Base-by-base conservation (phyloP, 2,113 vertebrate genomes). In the Lutjanus erythropterus region DNA sequence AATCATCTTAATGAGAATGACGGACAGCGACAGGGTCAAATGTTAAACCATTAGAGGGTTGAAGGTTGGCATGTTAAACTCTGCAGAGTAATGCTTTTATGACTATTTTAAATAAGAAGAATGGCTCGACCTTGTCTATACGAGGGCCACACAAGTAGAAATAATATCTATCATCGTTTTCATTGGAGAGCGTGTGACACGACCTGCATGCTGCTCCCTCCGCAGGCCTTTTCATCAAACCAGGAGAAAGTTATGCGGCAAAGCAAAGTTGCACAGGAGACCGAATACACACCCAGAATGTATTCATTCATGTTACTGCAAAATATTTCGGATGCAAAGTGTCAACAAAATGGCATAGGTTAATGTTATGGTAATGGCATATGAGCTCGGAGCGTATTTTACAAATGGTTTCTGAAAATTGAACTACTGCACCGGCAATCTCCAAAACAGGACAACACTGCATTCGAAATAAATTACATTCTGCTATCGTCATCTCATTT, bases 291-390 rank as follows among this genome's bases (percentile, higher is more conserved):
- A 10, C 8, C n/a, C 35, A 29, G 41, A 39, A 69, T 21, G 25
- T 52, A 41, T 70, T 56, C 71, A 68, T 49, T 85, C 29, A 33
- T 47, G 70, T 76, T 60, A 16, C 33, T 52, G 66, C 42, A 46
- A 80, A 69, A 78, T 66, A 70, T 78, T 78, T 71, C 33, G 80
- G 78, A 70, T 41, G 53, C n/a, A 86, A 59, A 78, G 75, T 81
- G 87, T 89, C 77, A 50, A 73, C 77, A 82, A 14, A 73, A 74
- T 37, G 60, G 56, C 78, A 67, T 1, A 62, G 74, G 85, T 82
- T 89, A 87, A 89, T 86, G 80, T 85, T 91, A 88, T 85, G 87
- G 62, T 88, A 87, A 90, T 87, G 84, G 74, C 12, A 46, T 52
- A 75, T 58, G 73, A 85, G 88, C 86, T 88, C 3, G 42, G 49